Base-by-base conservation (phyloP, 1,140 invertebrate genomes). In the Mamestra configurata region DNA sequence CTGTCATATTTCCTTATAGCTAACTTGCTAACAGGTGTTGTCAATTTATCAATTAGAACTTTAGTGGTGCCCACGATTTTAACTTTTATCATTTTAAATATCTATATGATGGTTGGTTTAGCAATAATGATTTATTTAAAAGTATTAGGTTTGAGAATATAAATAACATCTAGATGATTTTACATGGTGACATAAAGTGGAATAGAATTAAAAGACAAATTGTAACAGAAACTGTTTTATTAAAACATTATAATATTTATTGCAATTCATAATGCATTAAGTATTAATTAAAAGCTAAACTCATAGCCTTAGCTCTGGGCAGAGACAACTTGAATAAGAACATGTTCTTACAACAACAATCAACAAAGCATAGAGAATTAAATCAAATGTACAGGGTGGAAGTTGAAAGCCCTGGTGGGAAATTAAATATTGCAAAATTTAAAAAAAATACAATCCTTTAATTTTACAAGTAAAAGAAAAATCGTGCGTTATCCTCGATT, bases 1-100 rank as follows among this genome's bases (percentile, higher is more conserved):
- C 92, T 99, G 35, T 81, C 96, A 18, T 98, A 97, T 89, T 99
- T 99, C 91, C 90, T 98, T 49, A 49, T 97, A 0, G 96, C 96
- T 3, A 99, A 98, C 95, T 46, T 98, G 20, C 87, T 97, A 10
- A 98, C 98, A 24, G 98, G 98, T 49, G 73, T 97, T 27, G 95
- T 98, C 13, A 98, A 99, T 95, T 92, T 98, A 84, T 91, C 90
- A 27, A 91, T 98, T 13, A 92, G 96, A 80, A 97, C 97, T 51
- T 87, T 97, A 64, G 93, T 96, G 55, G 86, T 96, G 4, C 86
- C 93, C 24, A 80, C 89, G 13, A 43, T 84, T 7, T 46, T 80
- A 49, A 96, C 96, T 88, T 83, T 97, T 79, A 40, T 95, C 11
- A 96, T 97, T 82, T 85, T 97, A 59, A 92, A 95, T 88, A 79